phyloP scores from a whole-genome alignment of 2,797 vertebrate genomes.

The Leucoraja ocellata region DNA sequence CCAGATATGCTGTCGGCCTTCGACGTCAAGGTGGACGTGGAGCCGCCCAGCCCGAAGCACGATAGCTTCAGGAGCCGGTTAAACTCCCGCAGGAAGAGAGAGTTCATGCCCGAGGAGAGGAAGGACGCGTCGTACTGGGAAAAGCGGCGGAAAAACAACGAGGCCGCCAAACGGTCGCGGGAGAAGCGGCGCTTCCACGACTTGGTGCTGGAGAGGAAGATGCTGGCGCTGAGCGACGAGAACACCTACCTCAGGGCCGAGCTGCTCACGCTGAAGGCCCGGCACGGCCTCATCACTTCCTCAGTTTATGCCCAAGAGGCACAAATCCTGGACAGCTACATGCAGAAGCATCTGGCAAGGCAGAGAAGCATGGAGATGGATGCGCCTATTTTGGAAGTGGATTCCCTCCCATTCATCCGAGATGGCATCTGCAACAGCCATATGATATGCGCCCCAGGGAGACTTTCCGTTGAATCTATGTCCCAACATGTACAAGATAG shows the following conservation, averaged over 20 bases:
- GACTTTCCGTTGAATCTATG: constrained; percentile 41
- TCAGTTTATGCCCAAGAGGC: constrained; percentile 43
- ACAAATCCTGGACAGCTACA: constrained; percentile 42
- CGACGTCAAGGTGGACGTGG: background rate
- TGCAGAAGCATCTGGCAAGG: constrained; percentile 43
- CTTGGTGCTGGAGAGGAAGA: constrained; percentile 64
- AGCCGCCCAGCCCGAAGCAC: background rate
- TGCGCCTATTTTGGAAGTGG: constrained; percentile 40
- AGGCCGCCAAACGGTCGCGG: constrained; percentile 80
- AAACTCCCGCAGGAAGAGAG: constrained; percentile 63
- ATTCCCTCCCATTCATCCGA: background rate
- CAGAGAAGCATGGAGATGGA: constrained; percentile 45
- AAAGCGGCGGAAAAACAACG: constrained; percentile 84
- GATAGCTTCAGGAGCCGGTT: background rate
- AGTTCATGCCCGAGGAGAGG: constrained; percentile 78
- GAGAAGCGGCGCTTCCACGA: constrained; percentile 79
- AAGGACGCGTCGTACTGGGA: constrained; percentile 87
- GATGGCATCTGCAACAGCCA: constrained; percentile 6
- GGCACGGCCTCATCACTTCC: constrained; percentile 47
- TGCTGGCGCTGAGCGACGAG: constrained; percentile 70
- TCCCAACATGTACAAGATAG: background rate
- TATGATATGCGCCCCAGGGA: constrained; percentile 39
- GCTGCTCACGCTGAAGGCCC: constrained; percentile 35
- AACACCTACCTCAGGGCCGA: constrained; percentile 51
- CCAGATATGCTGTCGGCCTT: background rate